phyloP scores from a whole-genome alignment of 2,888 invertebrate genomes.

The Tillus elongatus region DNA sequence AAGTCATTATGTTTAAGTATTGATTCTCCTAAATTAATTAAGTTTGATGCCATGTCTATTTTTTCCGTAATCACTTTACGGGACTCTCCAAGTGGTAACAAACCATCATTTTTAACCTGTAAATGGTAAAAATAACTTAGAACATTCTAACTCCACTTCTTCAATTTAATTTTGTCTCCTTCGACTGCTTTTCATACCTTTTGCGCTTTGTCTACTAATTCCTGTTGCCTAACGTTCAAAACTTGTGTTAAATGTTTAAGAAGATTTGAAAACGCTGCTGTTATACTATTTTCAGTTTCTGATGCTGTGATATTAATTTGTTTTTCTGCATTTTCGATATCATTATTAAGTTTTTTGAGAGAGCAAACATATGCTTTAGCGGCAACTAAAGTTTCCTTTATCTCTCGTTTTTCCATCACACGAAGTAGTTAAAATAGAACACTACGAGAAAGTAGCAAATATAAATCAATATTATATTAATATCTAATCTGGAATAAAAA shows the following conservation, averaged over 20 bases:
- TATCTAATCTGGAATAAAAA: too few relatives aligned
- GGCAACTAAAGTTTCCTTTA: slow-evolving; percentile 32
- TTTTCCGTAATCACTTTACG: slow-evolving; percentile 37
- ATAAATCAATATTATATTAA: too few relatives aligned
- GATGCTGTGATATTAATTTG: slow-evolving; percentile 31
- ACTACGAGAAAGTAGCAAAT: too few relatives aligned
- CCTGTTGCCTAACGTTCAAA: slow-evolving; percentile 27
- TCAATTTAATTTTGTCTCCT: too few relatives aligned
- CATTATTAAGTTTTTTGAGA: slow-evolving; percentile 26
- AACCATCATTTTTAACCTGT: slow-evolving; percentile 33
- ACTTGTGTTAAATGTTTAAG: slow-evolving; percentile 24
- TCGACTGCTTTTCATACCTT: too few relatives aligned
- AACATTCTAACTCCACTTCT: too few relatives aligned
- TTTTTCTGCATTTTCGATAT: slow-evolving; percentile 29
- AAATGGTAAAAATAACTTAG: too few relatives aligned
- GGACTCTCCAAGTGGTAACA: slow-evolving; percentile 39
- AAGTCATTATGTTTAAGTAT: slow-evolving; percentile 20
- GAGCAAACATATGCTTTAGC: slow-evolving; percentile 31
- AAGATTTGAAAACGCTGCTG: slow-evolving; percentile 29
- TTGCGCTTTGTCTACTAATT: slow-evolving; percentile 26
- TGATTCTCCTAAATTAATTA: slow-evolving; percentile 32
- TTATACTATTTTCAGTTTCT: slow-evolving; percentile 31
- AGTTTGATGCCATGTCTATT: slow-evolving; percentile 33
- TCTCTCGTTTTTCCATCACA: too few relatives aligned
- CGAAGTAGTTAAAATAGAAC: too few relatives aligned